Evolutionary conservation across 2,888 invertebrate genomes (phyloP).

Genomic region (Clepsis dumicolana): DNA sequence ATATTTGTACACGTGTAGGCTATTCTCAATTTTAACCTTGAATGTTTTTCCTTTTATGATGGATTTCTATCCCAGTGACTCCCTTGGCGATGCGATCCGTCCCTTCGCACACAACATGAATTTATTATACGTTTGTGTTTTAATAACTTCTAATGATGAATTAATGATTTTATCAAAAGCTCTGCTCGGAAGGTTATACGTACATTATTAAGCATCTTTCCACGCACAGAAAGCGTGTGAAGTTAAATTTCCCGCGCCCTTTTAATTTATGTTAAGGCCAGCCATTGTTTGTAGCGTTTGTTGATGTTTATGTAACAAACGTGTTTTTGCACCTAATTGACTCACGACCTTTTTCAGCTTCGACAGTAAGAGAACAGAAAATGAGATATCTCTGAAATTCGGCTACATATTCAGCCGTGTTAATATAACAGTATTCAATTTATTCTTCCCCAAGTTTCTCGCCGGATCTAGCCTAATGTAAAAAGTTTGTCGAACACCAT

Average conservation of each 20-base stretch:
- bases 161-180: constrained; percentile 20
- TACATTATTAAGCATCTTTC: constrained; percentile 11
- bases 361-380: not conserved
- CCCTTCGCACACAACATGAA: constrained; percentile 14
- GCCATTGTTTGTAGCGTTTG: constrained; percentile 31
- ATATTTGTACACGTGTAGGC: constrained; percentile 28
- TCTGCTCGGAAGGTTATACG: not conserved
- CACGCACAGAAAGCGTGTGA: constrained; percentile 34
- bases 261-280: constrained; percentile 34
- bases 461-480: constrained; percentile 66
- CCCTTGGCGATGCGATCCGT: constrained; percentile 18
- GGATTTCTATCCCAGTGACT: constrained; percentile 25
- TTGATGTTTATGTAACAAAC: constrained; percentile 25
- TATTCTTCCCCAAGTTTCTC: constrained; percentile 56
- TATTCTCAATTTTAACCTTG: constrained; percentile 23
- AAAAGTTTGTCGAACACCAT: constrained; percentile 69
- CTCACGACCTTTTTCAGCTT: constrained; percentile 5
- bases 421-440: constrained; percentile 59
- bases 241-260: constrained; percentile 31
- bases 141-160: constrained; percentile 21
- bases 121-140: constrained; percentile 14
- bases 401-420: constrained; percentile 28
- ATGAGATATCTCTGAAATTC: not conserved
- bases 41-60: constrained; percentile 36
- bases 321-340: constrained; percentile 34